These are phyloP conservation scores for Brachionus manjavacas DNA, from an alignment of 1,140 invertebrate species.

Conservation along the genomic window DNA sequence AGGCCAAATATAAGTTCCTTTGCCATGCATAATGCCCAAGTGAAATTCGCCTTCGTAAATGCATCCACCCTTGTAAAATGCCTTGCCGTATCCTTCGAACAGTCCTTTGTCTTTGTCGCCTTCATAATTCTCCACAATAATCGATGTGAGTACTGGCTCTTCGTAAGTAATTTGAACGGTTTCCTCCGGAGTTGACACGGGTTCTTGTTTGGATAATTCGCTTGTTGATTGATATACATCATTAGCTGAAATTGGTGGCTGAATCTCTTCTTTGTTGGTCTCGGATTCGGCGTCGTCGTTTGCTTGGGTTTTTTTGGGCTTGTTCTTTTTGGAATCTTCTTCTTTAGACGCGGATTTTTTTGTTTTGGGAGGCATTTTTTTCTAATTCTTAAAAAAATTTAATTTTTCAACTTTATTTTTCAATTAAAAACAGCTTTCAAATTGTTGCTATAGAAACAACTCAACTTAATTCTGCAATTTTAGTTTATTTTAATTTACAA, in stretches of 20 bases:
- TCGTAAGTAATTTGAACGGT: constrained; percentile 47
- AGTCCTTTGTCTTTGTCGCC: constrained; percentile 53
- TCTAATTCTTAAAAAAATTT: background rate
- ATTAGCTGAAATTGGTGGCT: background rate
- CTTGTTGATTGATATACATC: constrained; percentile 2
- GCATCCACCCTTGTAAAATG: constrained; percentile 51
- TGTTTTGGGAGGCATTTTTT: background rate
- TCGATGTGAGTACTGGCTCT: constrained; percentile 51
- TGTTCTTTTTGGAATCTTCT: background rate
- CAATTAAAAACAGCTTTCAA: background rate
- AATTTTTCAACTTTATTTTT: background rate
- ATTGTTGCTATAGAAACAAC: background rate
- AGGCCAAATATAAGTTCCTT: constrained; percentile 52
- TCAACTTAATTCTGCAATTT: background rate
- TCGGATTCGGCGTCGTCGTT: background rate
- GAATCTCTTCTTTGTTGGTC: background rate
- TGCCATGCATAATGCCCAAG: constrained; percentile 56
- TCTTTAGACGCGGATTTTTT: constrained; percentile 27
- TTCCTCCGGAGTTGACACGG: background rate
- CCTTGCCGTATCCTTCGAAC: constrained; percentile 53
- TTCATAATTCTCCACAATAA: constrained; percentile 54
- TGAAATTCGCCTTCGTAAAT: constrained; percentile 53
- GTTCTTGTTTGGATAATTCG: constrained; percentile 26
- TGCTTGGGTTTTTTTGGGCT: background rate
- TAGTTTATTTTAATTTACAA: no score